Percentiles rank a stretch among this genome's conserved stretches.
Evolutionary conservation across 2,797 vertebrate species (phyloP).

Genomic region (Diceros bicornis): DNA sequence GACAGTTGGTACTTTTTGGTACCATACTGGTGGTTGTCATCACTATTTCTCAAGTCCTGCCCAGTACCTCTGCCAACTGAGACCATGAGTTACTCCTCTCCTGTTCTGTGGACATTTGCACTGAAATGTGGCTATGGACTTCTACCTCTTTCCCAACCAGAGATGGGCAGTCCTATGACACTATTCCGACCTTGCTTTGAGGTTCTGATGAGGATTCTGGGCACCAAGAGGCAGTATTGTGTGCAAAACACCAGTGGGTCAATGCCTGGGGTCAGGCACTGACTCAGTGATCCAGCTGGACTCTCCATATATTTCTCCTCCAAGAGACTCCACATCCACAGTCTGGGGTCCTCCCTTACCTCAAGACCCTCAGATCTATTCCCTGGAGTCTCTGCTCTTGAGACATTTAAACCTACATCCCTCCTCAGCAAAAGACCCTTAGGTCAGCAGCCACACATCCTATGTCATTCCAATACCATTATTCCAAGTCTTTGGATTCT

Average conservation of each 20-base stretch:
- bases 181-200: not conserved
- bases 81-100: not conserved
- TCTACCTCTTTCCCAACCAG: not conserved
- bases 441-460: not conserved
- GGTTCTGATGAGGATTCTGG: not conserved
- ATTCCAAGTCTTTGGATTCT: not conserved
- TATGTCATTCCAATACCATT: not conserved
- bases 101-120: not conserved
- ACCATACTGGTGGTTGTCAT: not conserved
- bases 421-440: not conserved
- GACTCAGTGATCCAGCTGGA: accelerated
- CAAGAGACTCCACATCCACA: not conserved
- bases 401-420: not conserved
- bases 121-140: not conserved
- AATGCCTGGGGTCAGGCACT: not conserved
- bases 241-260: not conserved
- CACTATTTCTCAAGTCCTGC: not conserved
- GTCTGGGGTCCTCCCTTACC: not conserved
- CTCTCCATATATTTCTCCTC: not conserved
- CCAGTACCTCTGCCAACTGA: not conserved
- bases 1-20: not conserved
- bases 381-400: not conserved
- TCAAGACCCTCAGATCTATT: not conserved
- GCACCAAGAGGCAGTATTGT: not conserved
- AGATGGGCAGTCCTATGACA: not conserved